A percentile compares a stretch with the other conserved stretches of the same genome.
phyloP scores from a whole-genome alignment of 2,113 vertebrate species.

The Poecile atricapillus region DNA sequence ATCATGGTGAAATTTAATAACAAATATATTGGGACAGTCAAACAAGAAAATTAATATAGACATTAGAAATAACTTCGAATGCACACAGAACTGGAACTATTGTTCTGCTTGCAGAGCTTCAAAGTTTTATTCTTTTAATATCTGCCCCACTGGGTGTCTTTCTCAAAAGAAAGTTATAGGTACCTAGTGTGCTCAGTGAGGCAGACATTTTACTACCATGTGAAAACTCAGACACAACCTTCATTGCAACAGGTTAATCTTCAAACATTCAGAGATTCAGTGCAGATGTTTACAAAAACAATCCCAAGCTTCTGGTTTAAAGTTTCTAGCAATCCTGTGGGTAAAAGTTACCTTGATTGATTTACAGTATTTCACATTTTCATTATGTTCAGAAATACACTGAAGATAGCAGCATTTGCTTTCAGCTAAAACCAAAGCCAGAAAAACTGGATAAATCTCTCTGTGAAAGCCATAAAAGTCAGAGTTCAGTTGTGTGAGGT shows the following conservation, averaged over 20 bases:
- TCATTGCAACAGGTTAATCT: background rate
- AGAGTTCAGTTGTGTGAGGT: background rate
- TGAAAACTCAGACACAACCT: background rate
- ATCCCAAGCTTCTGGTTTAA: background rate
- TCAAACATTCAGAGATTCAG: background rate
- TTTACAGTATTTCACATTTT: background rate
- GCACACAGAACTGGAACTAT: background rate
- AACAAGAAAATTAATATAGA: background rate
- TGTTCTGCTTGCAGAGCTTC: background rate
- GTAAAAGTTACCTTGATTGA: background rate
- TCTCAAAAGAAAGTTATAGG: background rate
- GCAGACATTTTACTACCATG: background rate
- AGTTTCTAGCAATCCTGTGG: background rate
- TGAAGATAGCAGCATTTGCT: background rate
- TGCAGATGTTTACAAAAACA: background rate
- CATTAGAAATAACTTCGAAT: background rate
- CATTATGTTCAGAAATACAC: background rate
- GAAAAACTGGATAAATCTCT: conserved; percentile 8
- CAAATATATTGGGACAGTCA: background rate
- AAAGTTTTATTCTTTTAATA: background rate
- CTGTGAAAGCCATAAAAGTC: background rate
- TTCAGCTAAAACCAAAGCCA: conserved; percentile 14
- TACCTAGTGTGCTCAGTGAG: background rate
- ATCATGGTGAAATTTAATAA: background rate
- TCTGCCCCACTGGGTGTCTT: background rate